Conservation (phyloP, 2,888 invertebrate genomes). For the Caenorhabditis imperialis region DNA sequence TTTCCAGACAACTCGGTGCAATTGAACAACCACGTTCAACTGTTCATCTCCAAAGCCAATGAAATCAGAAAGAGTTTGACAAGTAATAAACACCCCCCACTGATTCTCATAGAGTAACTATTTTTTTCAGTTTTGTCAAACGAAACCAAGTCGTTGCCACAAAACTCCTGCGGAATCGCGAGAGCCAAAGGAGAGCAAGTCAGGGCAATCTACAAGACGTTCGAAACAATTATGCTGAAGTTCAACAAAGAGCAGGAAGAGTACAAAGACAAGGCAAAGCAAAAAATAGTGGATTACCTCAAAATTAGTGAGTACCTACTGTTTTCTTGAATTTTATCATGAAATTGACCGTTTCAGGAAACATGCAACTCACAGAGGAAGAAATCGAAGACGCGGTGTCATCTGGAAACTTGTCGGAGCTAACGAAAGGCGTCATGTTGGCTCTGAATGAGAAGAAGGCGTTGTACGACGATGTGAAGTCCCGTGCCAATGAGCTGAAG, state of each 20-base stretch:
- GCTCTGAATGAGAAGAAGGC: constrained; percentile 51
- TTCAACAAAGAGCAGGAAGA: constrained; percentile 61
- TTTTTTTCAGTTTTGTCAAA: constrained; percentile 42
- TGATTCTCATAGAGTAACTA: background rate
- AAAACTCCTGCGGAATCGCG: constrained; percentile 37
- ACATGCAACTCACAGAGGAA: constrained; percentile 52
- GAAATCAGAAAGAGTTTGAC: constrained; percentile 30
- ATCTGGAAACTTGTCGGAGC: constrained; percentile 51
- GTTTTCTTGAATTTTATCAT: background rate
- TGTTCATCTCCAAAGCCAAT: constrained; percentile 40
- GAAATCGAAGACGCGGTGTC: constrained; percentile 54
- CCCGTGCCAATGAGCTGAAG: constrained; percentile 50
- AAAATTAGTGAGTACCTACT: constrained; percentile 58
- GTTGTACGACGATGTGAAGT: constrained; percentile 54
- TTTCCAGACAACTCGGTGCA: constrained; percentile 33
- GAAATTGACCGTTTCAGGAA: constrained; percentile 13
- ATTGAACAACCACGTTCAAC: constrained; percentile 32
- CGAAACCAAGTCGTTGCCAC: constrained; percentile 27
- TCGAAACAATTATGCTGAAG: constrained; percentile 45
- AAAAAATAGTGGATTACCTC: constrained; percentile 51
- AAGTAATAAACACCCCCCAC: constrained; percentile 32
- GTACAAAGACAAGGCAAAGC: constrained; percentile 54
- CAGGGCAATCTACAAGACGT: constrained; percentile 40
- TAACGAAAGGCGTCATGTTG: constrained; percentile 55
- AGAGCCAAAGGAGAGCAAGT: constrained; percentile 48